Percentiles rank a stretch among this genome's conserved stretches.
Evolutionary conservation across 1,140 invertebrate genomes (phyloP).

Genomic region (Drosophila aff.): DNA sequence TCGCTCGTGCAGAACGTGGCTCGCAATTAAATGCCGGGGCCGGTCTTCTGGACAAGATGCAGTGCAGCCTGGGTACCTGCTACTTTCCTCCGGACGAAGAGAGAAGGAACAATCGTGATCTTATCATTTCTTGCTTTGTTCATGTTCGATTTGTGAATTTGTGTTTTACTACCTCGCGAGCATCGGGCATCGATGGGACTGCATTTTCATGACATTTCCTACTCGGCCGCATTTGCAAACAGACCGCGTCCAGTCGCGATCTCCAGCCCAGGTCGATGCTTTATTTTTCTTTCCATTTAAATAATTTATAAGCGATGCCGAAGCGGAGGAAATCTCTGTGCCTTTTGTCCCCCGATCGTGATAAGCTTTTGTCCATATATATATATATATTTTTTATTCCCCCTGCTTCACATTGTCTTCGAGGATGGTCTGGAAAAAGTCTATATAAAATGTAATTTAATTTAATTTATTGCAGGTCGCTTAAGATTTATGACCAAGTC

Average conservation of each 20-base stretch:
- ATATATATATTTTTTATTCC: conserved; percentile 7
- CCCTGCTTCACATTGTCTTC: conserved; percentile 56
- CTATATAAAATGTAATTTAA: conserved; percentile 66
- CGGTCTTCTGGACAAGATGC: conserved; percentile 58
- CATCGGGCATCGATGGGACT: conserved; percentile 37
- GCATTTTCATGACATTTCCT: conserved; percentile 77
- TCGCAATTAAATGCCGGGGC: conserved; percentile 71
- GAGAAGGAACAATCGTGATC: conserved; percentile 71
- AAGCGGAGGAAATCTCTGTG: conserved; percentile 57
- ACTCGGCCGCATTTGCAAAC: conserved; percentile 78
- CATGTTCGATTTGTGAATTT: conserved; percentile 83
- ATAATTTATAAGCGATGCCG: conserved; percentile 75
- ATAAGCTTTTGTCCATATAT: conserved; percentile 51
- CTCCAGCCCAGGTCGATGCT: conserved; percentile 40
- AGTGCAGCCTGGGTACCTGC: conserved; percentile 64
- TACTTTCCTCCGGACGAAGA: conserved; percentile 60
- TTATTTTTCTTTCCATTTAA: conserved; percentile 77
- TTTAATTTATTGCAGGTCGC: conserved; percentile 70
- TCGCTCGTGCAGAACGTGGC: conserved; percentile 69
- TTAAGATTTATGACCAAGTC: conserved; percentile 61
- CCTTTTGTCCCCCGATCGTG: conserved; percentile 73
- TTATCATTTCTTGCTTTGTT: conserved; percentile 79
- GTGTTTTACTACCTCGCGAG: conserved; percentile 69
- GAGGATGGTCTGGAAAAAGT: conserved; percentile 15
- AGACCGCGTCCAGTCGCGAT: conserved; percentile 71